A percentile compares a stretch with the other conserved stretches of the same genome.
Evolutionary conservation across 2,888 invertebrate genomes (phyloP).

Genomic region (Ichneumon xanthorius): DNA sequence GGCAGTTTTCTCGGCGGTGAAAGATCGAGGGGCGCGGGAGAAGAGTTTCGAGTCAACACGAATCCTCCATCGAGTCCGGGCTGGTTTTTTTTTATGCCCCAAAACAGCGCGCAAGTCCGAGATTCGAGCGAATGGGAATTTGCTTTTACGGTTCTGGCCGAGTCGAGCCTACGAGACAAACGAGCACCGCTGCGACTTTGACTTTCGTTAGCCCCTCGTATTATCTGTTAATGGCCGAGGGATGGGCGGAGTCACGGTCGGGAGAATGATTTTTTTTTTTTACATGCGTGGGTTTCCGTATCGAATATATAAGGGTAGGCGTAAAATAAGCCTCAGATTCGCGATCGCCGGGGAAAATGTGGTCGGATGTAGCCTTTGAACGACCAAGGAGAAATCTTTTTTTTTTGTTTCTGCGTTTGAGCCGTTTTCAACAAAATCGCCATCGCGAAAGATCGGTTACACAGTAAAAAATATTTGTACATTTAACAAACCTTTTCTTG

Average conservation of each 20-base stretch:
- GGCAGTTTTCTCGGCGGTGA: neutral
- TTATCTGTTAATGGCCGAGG: slow-evolving; percentile 35
- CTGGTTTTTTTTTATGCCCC: slow-evolving; percentile 48
- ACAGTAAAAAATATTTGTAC: too few species aligned
- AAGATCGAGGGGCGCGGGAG: neutral
- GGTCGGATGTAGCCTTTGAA: neutral
- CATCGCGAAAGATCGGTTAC: slow-evolving; percentile 48
- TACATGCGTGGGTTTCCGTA: neutral
- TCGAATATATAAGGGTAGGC: neutral
- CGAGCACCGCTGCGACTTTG: slow-evolving; percentile 22
- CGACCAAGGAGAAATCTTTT: neutral
- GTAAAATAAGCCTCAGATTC: neutral
- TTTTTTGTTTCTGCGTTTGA: neutral
- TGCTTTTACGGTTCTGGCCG: slow-evolving; percentile 44
- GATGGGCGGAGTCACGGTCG: neutral
- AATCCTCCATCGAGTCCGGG: slow-evolving; percentile 48
- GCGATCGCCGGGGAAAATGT: neutral
- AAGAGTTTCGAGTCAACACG: slow-evolving; percentile 63
- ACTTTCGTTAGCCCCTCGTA: slow-evolving; percentile 36
- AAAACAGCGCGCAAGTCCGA: slow-evolving; percentile 41
- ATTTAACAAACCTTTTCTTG: too few species aligned
- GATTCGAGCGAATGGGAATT: slow-evolving; percentile 44
- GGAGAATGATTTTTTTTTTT: slow-evolving; percentile 6
- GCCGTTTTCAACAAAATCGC: slow-evolving; percentile 55
- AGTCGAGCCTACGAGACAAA: slow-evolving; percentile 11